These are phyloP conservation scores for Cactoblastis cactorum DNA, from an alignment of 2,888 invertebrate species.

Conservation along the genomic window DNA sequence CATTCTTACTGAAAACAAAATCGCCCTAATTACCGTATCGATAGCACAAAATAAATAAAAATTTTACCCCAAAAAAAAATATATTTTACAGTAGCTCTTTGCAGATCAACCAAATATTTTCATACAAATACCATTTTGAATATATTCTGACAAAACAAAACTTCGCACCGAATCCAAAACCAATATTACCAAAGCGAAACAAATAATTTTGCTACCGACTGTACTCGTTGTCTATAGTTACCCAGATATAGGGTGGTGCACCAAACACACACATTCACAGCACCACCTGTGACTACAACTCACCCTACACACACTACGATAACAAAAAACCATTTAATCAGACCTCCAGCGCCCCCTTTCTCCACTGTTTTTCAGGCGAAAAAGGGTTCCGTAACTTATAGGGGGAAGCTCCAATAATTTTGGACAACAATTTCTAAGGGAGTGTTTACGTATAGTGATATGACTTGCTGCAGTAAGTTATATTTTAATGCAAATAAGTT, in stretches of 20 bases:
- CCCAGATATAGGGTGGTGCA: constrained; percentile 38
- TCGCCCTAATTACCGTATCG: no score
- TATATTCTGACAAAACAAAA: no score
- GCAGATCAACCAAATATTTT: no score
- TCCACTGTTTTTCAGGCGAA: constrained; percentile 21
- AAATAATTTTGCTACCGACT: constrained; percentile 21
- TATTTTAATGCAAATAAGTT: constrained; percentile 15
- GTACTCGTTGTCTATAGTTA: constrained; percentile 29
- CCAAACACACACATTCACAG: constrained; percentile 39
- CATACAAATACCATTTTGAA: no score
- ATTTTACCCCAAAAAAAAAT: no score
- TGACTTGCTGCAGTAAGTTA: constrained; percentile 26
- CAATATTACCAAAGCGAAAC: no score
- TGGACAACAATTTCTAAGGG: constrained; percentile 32
- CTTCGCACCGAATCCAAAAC: no score
- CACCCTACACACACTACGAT: constrained; percentile 42
- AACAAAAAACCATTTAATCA: constrained; percentile 29
- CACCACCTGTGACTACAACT: constrained; percentile 40
- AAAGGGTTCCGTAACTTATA: constrained; percentile 25
- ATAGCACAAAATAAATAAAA: no score
- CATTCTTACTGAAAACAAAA: no score
- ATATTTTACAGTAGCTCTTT: no score
- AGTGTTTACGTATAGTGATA: constrained; percentile 39
- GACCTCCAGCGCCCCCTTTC: constrained; percentile 29
- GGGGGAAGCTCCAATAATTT: constrained; percentile 33